A percentile compares a stretch with the other conserved stretches of the same genome.
Conservation (phyloP, 2,113 vertebrate genomes). For the Mormyrus lacerda region DNA sequence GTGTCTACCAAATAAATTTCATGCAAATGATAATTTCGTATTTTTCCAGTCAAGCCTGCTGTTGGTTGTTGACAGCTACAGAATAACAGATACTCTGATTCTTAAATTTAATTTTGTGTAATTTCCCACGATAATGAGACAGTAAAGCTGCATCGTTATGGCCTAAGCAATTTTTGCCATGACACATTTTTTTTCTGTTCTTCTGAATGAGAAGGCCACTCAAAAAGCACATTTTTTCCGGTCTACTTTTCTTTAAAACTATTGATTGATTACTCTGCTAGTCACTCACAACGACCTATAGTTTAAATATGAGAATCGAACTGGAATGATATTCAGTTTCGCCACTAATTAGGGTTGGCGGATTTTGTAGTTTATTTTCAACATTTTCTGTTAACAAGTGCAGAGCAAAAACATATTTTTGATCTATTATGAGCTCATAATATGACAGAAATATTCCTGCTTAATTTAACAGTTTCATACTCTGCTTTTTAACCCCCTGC, state of each 20-base stretch:
- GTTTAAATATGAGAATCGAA: not conserved
- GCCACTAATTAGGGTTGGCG: not conserved
- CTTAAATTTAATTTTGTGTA: not conserved
- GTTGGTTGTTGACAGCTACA: conserved; percentile 9
- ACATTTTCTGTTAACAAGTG: not conserved
- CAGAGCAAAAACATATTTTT: not conserved
- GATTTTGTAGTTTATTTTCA: not conserved
- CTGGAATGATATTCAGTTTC: not conserved
- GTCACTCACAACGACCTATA: not conserved
- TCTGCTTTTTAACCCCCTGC: not conserved
- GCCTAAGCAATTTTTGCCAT: not conserved
- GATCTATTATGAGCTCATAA: not conserved
- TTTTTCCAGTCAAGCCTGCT: not conserved
- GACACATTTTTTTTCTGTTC: not conserved
- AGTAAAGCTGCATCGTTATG: not conserved
- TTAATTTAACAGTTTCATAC: not conserved
- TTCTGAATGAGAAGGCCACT: conserved; percentile 14
- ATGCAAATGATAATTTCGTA: not conserved
- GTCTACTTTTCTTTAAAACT: not conserved
- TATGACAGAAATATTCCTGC: not conserved
- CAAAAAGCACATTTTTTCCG: not conserved
- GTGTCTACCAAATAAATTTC: not conserved
- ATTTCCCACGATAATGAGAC: conserved; percentile 9
- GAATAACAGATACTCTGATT: conserved; percentile 7
- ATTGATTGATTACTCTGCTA: not conserved